These are phyloP conservation scores for Embiotoca jacksoni DNA, from an alignment of 2,113 vertebrate species.

Conservation along the genomic window DNA sequence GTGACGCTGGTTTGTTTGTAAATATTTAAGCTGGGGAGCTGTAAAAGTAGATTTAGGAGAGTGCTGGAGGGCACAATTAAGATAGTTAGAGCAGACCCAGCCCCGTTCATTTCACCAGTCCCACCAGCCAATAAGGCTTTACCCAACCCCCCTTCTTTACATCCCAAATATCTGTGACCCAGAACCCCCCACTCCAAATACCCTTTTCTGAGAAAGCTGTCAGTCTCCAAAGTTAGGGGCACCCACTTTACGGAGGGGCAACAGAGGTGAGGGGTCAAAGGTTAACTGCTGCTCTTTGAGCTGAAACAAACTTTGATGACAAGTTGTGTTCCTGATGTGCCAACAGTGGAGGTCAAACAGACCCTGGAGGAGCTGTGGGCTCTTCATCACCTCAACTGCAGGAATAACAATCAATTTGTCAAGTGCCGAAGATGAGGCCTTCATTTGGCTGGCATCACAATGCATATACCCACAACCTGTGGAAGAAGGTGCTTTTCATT, in stretches of 20 bases:
- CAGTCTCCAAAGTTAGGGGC: constrained; percentile 74
- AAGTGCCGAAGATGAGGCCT: constrained; percentile 15
- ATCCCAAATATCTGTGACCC: constrained; percentile 47
- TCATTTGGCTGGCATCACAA: constrained; percentile 28
- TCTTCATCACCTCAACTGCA: constrained; percentile 77
- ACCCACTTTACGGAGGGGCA: constrained; percentile 75
- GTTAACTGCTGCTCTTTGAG: constrained; percentile 82
- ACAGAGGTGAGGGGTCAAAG: constrained; percentile 77
- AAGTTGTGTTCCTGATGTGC: constrained; percentile 74
- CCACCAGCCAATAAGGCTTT: constrained; percentile 8
- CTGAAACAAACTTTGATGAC: constrained; percentile 81
- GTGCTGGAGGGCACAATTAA: constrained; percentile 65
- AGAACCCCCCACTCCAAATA: constrained; percentile 38
- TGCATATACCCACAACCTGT: constrained; percentile 4
- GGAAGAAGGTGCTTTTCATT: background rate
- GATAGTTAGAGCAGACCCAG: constrained; percentile 53
- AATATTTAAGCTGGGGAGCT: constrained; percentile 74
- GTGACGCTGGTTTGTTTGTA: constrained; percentile 67
- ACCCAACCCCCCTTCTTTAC: background rate
- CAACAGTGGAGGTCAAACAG: constrained; percentile 72
- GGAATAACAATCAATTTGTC: constrained; percentile 75
- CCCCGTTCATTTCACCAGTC: constrained; percentile 27
- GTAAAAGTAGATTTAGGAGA: constrained; percentile 60
- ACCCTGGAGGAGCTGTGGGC: constrained; percentile 52
- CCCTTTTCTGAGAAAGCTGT: constrained; percentile 70